Percentiles rank a stretch among this genome's conserved stretches.
Conservation (phyloP, 2,888 invertebrate species). For the Campopleginae sp. region DNA sequence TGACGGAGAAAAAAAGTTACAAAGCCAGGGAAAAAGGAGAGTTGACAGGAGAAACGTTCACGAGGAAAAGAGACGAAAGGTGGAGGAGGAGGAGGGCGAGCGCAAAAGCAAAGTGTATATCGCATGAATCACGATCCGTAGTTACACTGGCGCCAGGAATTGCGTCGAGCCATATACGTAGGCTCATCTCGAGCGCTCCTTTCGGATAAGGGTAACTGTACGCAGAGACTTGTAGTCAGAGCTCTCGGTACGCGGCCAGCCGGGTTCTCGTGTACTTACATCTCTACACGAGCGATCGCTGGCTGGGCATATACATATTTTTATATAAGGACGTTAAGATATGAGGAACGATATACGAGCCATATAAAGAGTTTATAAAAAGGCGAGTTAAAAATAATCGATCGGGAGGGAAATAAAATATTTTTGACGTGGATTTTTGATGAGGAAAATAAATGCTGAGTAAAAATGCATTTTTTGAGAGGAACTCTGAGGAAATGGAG, state of each 20-base stretch:
- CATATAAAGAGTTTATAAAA: conserved; percentile 13
- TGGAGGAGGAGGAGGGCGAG: neutral
- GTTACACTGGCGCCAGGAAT: conserved; percentile 70
- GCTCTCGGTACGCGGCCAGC: conserved; percentile 12
- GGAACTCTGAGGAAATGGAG: too few species aligned
- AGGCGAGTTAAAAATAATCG: neutral
- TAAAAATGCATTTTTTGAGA: too few species aligned
- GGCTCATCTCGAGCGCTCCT: conserved; percentile 64
- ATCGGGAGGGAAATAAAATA: neutral
- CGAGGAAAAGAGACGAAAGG: conserved; percentile 36
- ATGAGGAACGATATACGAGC: conserved; percentile 9
- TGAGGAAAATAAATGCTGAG: too few species aligned
- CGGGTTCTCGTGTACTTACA: conserved; percentile 4
- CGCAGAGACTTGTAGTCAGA: conserved; percentile 46
- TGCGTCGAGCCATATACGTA: conserved; percentile 70
- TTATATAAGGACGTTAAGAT: conserved; percentile 13
- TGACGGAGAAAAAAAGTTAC: neutral
- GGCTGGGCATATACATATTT: conserved; percentile 23
- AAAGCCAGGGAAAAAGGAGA: conserved; percentile 16
- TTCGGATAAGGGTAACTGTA: conserved; percentile 67
- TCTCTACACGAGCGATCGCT: conserved; percentile 9
- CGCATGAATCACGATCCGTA: conserved; percentile 69
- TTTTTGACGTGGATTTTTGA: neutral
- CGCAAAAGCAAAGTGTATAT: conserved; percentile 49
- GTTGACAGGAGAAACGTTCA: conserved; percentile 27